Evolutionary conservation across 2,888 invertebrate species (phyloP), one percentile per base, ranked within the genome.

Genomic region (Nomada fucata): DNA sequence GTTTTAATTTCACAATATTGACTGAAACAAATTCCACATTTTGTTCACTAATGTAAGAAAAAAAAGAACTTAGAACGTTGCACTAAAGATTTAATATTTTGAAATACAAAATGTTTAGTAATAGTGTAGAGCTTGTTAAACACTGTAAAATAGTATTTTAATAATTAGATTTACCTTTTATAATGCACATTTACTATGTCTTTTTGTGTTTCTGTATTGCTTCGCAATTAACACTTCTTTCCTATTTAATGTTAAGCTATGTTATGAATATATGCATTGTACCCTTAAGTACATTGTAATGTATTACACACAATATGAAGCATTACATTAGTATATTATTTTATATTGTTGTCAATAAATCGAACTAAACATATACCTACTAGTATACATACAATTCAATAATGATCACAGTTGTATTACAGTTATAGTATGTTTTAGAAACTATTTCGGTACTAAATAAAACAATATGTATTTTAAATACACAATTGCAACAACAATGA

Each of bases 241-340:
- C 26, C 23, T 73, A 64, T 60, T 61, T 67, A 57, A 55, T 29
- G 23, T 70, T 42, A 42, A 61, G 52, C 77, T 15, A 42, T 42
- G 64, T 64, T 61, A 63, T 65, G 47, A 47, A 53, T 57, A 69
- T 71, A 78, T 67, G 55, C 47, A 3, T 59, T 53, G 36, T 36
- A 55, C 42, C 55, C 61, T 36, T 81, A 78, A 42, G 61, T 74
- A 84, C 60, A 74, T 76, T 81, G 47, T 55, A 26, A 71, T 55
- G 60, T 47, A 71, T 55, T 65, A 42, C 63, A 63, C 13, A 44
- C 23, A 63, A 44, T 42, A 60, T 18, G 42, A 63, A 23, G 3
- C 44, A 20, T 44, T 65, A 59, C n/a, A 65, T 20, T 44, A 67
- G 61, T 61, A 23, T 47, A 53, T 59, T 60, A 50, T 57, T 44